These are phyloP conservation scores for Chaetodon trifascialis DNA, from an alignment of 2,113 vertebrate species.

Conservation along the genomic window DNA sequence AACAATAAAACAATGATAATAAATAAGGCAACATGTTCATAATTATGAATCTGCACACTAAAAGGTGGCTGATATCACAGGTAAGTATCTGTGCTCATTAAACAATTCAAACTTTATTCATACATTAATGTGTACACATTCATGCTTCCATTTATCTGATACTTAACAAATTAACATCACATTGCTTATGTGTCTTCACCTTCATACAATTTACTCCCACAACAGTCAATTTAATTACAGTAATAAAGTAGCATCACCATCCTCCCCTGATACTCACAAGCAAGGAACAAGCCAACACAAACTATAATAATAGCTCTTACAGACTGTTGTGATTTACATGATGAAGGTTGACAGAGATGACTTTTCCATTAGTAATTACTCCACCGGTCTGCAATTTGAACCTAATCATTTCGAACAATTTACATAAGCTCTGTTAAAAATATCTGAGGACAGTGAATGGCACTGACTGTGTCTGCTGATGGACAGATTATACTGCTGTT, in stretches of 20 bases:
- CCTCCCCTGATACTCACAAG: too few species aligned
- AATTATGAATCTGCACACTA: not conserved
- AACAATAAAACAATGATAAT: not conserved
- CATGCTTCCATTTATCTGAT: not conserved
- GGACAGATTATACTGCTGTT: slow-evolving; percentile 7
- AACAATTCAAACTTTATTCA: not conserved
- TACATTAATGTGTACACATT: not conserved
- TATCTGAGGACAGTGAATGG: not conserved
- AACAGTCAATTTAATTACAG: not conserved
- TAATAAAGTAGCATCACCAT: not conserved
- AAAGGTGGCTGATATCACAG: not conserved
- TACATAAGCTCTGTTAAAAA: not conserved
- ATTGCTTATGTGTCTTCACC: not conserved
- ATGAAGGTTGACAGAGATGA: not conserved
- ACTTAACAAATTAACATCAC: not conserved
- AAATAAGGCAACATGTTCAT: not conserved
- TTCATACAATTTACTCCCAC: not conserved
- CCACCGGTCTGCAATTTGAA: not conserved
- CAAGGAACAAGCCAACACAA: too few species aligned
- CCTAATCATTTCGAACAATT: not conserved
- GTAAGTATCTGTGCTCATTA: not conserved
- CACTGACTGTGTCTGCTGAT: not conserved
- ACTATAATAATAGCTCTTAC: slow-evolving; percentile 2
- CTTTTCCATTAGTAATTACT: not conserved
- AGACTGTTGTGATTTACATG: not conserved